phyloP scores from a whole-genome alignment of 2,113 vertebrate species.

The Aptenodytes patagonicus region DNA sequence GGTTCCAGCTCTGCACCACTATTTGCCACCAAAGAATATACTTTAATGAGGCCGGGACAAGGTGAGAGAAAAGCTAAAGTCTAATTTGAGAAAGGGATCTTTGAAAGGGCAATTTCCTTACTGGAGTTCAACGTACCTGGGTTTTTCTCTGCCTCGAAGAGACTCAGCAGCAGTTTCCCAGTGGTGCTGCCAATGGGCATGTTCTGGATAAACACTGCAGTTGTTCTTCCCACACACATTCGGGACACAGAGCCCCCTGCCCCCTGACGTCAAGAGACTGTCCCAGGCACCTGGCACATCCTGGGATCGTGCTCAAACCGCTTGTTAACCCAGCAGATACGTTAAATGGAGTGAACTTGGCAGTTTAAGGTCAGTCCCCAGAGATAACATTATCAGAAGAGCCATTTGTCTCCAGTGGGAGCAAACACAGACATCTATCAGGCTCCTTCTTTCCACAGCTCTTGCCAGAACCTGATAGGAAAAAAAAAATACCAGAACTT shows the following conservation, averaged over 20 bases:
- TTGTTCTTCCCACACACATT: not conserved
- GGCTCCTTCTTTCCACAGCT: conserved; percentile 12
- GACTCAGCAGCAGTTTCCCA: not conserved
- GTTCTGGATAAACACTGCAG: not conserved
- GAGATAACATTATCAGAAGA: conserved; percentile 18
- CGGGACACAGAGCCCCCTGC: not conserved
- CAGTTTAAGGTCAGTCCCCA: conserved; percentile 34
- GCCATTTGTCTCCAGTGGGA: conserved; percentile 28
- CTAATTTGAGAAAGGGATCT: not conserved
- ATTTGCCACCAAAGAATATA: not conserved
- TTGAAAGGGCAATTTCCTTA: not conserved
- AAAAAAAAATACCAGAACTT: not conserved
- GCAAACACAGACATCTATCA: not conserved
- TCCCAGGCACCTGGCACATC: not conserved
- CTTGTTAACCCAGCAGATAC: conserved; percentile 2
- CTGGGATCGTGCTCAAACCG: not conserved
- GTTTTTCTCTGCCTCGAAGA: not conserved
- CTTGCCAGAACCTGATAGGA: not conserved
- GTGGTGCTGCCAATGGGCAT: not conserved
- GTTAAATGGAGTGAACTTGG: not conserved
- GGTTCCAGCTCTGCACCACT: not conserved
- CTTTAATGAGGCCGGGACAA: not conserved
- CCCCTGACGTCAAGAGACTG: not conserved
- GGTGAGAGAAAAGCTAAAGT: not conserved
- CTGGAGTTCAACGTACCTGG: not conserved